phyloP scores from a whole-genome alignment of 2,888 invertebrate species.

The Monopis laevigella region DNA sequence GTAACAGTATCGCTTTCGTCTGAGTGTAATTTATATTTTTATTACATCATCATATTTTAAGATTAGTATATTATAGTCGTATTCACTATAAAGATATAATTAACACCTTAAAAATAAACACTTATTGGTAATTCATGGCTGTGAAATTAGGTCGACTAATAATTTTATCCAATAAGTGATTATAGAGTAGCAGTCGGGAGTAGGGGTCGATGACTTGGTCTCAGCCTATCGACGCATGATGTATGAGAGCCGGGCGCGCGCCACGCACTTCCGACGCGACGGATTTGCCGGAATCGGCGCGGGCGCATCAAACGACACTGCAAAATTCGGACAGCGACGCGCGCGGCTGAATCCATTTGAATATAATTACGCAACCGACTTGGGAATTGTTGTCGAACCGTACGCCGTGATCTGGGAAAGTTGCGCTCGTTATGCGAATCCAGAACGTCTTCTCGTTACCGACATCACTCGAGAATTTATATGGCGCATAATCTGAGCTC shows the following conservation, averaged over 20 bases:
- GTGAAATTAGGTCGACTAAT: not conserved
- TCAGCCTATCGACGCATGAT: slow-evolving; percentile 47
- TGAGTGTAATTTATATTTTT: not conserved
- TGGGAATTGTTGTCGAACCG: slow-evolving; percentile 33
- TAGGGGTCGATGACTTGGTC: slow-evolving; percentile 51
- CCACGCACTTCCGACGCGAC: slow-evolving; percentile 62
- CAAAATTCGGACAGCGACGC: slow-evolving; percentile 61
- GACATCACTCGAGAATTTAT: slow-evolving; percentile 35
- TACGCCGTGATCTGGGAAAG: not conserved
- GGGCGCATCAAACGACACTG: slow-evolving; percentile 59
- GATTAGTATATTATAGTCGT: too few species aligned
- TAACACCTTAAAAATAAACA: too few species aligned
- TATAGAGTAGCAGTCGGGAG: not conserved
- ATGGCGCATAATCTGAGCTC: slow-evolving; percentile 47
- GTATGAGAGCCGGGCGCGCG: slow-evolving; percentile 42
- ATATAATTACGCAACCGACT: slow-evolving; percentile 58
- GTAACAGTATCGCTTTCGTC: not conserved
- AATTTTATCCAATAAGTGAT: not conserved
- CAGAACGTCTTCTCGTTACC: slow-evolving; percentile 1
- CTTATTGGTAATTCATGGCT: too few species aligned
- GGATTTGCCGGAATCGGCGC: slow-evolving; percentile 67
- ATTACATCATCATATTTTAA: too few species aligned
- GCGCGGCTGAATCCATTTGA: slow-evolving; percentile 65
- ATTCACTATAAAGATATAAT: too few species aligned
- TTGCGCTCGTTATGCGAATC: not conserved